Conservation (phyloP, 2,797 vertebrate species). For the Neomorphus geoffroyi region DNA sequence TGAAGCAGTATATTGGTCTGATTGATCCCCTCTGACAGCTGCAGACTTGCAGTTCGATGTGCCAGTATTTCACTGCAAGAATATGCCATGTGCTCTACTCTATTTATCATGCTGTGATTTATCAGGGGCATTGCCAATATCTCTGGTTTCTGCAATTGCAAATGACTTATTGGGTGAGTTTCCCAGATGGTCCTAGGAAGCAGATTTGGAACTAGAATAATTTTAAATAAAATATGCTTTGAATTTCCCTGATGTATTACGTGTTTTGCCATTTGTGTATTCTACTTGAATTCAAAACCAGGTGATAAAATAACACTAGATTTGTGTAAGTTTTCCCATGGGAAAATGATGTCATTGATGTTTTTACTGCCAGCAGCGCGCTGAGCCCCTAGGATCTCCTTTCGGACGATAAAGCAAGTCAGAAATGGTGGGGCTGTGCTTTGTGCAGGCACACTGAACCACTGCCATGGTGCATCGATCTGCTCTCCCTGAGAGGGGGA, state of each 20-base stretch:
- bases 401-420: too few relatives aligned
- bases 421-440: neutral
- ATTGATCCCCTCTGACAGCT: neutral
- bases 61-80: neutral
- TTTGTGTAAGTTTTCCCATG: neutral
- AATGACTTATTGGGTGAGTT: neutral
- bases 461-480: rapidly evolving
- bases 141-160: neutral
- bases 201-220: neutral
- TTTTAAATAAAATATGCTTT: constrained; percentile 6
- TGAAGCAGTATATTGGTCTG: neutral
- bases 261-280: neutral
- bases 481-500: neutral
- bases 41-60: neutral
- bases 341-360: neutral
- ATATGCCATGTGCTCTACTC: neutral
- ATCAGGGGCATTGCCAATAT: neutral
- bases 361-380: neutral
- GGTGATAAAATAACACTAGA: neutral
- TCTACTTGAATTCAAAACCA: neutral
- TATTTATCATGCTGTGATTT: neutral
- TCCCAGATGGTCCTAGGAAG: neutral
- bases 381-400: neutral
- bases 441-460: neutral
- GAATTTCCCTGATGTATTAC: neutral